Conservation (phyloP, 2,888 invertebrate genomes). For the Tuta absoluta region DNA sequence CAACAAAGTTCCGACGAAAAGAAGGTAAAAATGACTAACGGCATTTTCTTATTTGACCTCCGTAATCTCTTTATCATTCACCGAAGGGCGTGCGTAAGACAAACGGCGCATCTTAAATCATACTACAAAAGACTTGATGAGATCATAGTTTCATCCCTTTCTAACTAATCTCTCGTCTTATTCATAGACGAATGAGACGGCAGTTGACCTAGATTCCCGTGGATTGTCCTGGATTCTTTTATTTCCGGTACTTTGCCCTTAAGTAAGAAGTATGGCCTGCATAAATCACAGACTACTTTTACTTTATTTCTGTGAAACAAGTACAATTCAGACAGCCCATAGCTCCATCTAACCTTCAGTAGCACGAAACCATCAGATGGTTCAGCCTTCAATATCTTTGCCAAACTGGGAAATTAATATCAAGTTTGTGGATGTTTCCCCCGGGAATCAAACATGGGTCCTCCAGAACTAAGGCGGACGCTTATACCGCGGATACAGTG, state of each 20-base stretch:
- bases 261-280: background rate
- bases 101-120: conserved; percentile 12
- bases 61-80: background rate
- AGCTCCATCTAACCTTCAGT: too few relatives aligned
- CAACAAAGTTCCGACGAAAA: background rate
- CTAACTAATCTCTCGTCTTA: background rate
- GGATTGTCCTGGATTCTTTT: conserved; percentile 13
- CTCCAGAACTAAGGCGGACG: too few relatives aligned
- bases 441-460: too few relatives aligned
- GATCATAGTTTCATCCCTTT: conserved; percentile 9
- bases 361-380: too few relatives aligned
- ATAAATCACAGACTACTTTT: background rate
- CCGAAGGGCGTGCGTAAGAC: background rate
- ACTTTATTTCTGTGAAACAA: background rate
- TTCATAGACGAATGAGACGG: conserved; percentile 19
- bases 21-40: background rate
- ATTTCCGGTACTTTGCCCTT: background rate
- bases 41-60: background rate
- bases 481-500: too few relatives aligned
- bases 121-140: background rate
- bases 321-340: background rate
- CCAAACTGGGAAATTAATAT: too few relatives aligned
- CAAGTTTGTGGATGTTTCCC: too few relatives aligned
- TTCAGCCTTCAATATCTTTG: too few relatives aligned
- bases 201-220: conserved; percentile 26